Evolutionary conservation across 30 jellyfish, hydroid and myxozoan genomes (phyloP).

Genomic region (Mastigias papua): DNA sequence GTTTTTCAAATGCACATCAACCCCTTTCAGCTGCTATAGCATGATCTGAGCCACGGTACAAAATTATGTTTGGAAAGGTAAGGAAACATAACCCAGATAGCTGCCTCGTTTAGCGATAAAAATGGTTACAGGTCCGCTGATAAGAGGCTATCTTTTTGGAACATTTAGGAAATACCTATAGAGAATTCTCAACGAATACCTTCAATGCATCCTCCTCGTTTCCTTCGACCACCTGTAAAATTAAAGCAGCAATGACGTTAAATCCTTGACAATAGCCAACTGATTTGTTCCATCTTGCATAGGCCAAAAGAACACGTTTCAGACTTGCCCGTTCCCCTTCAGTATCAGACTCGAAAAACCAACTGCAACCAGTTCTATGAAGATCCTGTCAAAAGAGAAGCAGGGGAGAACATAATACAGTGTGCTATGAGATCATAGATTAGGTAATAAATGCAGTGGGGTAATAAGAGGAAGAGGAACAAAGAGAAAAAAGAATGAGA

Average conservation of each 20-base stretch:
- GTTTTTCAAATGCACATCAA: too few species aligned
- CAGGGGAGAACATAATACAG: neutral
- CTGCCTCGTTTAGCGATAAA: too few species aligned
- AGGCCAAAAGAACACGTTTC: slow-evolving; percentile 91
- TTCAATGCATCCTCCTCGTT: slow-evolving; percentile 96
- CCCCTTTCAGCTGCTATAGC: too few species aligned
- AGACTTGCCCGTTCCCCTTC: slow-evolving; percentile 97
- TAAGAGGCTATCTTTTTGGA: too few species aligned
- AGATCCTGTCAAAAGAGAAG: slow-evolving; percentile 76
- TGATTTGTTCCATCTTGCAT: slow-evolving; percentile 97
- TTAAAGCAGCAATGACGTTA: slow-evolving; percentile 97
- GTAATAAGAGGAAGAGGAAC: neutral
- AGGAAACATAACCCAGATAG: too few species aligned
- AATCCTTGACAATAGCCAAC: slow-evolving; percentile 99
- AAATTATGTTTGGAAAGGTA: too few species aligned
- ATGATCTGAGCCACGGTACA: too few species aligned
- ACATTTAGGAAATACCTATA: too few species aligned
- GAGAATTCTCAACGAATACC: too few species aligned
- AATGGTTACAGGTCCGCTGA: too few species aligned
- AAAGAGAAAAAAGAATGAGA: neutral
- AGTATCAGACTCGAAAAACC: slow-evolving; percentile 97
- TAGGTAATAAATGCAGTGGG: neutral
- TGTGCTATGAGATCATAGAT: neutral
- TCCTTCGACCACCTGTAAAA: slow-evolving; percentile 95
- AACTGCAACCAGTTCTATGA: slow-evolving; percentile 98